A percentile compares a stretch with the other conserved stretches of the same genome.
These are phyloP conservation scores for Acleris literana DNA, from an alignment of 2,888 invertebrate genomes.

Conservation along the genomic window DNA sequence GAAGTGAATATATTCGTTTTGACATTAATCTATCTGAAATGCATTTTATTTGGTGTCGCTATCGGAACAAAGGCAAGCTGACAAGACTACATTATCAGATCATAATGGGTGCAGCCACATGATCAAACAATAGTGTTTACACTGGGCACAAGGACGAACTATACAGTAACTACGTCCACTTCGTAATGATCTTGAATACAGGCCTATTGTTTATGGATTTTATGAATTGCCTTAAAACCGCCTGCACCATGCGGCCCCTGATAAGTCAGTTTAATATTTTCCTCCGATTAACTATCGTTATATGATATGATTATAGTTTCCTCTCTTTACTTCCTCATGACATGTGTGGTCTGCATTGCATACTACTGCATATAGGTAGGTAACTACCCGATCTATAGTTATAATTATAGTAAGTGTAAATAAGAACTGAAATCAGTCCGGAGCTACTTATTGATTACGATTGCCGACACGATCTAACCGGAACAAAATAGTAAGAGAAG, in stretches of 20 bases:
- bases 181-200: slow-evolving; percentile 54
- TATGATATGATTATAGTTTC: too few species aligned
- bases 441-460: slow-evolving; percentile 36
- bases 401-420: too few species aligned
- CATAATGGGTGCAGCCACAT: slow-evolving; percentile 72
- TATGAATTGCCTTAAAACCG: not conserved
- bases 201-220: slow-evolving; percentile 53
- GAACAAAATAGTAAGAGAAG: slow-evolving; percentile 62
- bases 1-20: too few species aligned
- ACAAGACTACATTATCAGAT: slow-evolving; percentile 67
- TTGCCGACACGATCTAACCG: slow-evolving; percentile 48
- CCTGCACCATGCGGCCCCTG: too few species aligned
- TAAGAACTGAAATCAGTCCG: not conserved
- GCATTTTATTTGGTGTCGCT: slow-evolving; percentile 11
- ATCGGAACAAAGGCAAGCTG: slow-evolving; percentile 59
- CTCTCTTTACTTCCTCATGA: too few species aligned
- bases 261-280: too few species aligned
- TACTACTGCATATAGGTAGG: too few species aligned
- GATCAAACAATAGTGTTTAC: slow-evolving; percentile 79
- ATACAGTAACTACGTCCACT: slow-evolving; percentile 48
- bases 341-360: too few species aligned
- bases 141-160: slow-evolving; percentile 66
- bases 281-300: too few species aligned
- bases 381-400: too few species aligned
- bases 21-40: slow-evolving; percentile 4